These are phyloP conservation scores for Tyria jacobaeae DNA, from an alignment of 2,888 invertebrate species.

Conservation along the genomic window DNA sequence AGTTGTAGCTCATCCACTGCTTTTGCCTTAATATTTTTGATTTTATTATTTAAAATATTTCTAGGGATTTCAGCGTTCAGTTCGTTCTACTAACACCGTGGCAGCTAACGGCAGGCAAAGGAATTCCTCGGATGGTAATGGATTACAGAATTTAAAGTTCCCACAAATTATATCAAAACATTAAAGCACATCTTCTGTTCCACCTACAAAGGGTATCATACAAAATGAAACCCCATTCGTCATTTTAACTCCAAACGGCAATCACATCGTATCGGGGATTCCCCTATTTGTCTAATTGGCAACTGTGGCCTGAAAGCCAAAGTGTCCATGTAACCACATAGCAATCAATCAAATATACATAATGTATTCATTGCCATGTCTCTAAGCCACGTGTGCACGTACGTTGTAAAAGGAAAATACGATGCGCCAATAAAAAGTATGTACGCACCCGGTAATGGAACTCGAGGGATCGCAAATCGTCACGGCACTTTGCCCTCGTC, in stretches of 20 bases:
- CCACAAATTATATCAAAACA: too few relatives aligned
- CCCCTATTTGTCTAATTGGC: conserved; percentile 40
- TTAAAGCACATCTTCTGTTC: neutral
- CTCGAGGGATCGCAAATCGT: conserved; percentile 52
- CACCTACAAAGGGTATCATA: neutral
- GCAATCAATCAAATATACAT: conserved; percentile 46
- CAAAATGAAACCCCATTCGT: conserved; percentile 40
- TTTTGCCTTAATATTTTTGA: too few relatives aligned
- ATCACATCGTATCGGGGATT: conserved; percentile 26
- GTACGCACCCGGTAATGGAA: conserved; percentile 46
- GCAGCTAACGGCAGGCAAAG: too few relatives aligned
- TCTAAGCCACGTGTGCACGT: conserved; percentile 34
- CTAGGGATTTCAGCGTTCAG: too few relatives aligned
- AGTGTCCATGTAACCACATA: conserved; percentile 31
- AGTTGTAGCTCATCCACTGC: too few relatives aligned
- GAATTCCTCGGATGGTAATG: too few relatives aligned
- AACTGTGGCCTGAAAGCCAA: conserved; percentile 27
- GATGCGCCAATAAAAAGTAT: conserved; percentile 42
- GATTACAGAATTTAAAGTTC: too few relatives aligned
- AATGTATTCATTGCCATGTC: conserved; percentile 46
- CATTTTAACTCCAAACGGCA: conserved; percentile 23
- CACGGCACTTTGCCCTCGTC: conserved; percentile 44
- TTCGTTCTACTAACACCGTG: too few relatives aligned
- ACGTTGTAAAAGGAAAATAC: conserved; percentile 44
- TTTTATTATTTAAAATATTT: too few relatives aligned